phyloP scores from a whole-genome alignment of 1,140 invertebrate species.

The Hypothenemus hampei region DNA sequence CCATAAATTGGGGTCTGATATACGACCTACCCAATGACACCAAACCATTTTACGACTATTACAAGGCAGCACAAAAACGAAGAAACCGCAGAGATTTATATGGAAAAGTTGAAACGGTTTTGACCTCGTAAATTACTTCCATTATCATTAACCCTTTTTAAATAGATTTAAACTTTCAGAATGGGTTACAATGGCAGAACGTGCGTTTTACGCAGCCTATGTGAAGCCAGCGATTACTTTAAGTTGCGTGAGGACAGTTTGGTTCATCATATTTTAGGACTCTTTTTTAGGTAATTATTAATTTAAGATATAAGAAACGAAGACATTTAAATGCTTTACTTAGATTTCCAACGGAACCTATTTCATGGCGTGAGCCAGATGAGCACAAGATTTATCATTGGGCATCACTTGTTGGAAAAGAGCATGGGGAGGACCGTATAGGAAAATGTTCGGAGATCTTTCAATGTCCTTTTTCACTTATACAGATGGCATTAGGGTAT shows the following conservation, averaged over 20 bases:
- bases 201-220: slow-evolving; percentile 52
- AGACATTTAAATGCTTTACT: neutral
- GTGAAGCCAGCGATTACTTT: slow-evolving; percentile 41
- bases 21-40: slow-evolving; percentile 69
- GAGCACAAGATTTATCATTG: slow-evolving; percentile 62
- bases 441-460: slow-evolving; percentile 53
- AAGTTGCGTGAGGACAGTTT: slow-evolving; percentile 24
- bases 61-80: slow-evolving; percentile 43
- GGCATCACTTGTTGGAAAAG: slow-evolving; percentile 54
- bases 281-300: slow-evolving; percentile 37
- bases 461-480: slow-evolving; percentile 63
- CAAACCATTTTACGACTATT: slow-evolving; percentile 49
- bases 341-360: slow-evolving; percentile 55
- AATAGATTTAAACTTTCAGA: slow-evolving; percentile 21
- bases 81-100: slow-evolving; percentile 57
- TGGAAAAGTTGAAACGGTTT: slow-evolving; percentile 61
- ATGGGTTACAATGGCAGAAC: slow-evolving; percentile 44
- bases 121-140: slow-evolving; percentile 58
- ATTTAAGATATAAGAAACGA: no score
- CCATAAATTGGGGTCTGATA: slow-evolving; percentile 70
- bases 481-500: slow-evolving; percentile 68
- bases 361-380: slow-evolving; percentile 58
- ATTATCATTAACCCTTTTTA: neutral
- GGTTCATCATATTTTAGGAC: slow-evolving; percentile 15
- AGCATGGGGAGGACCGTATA: slow-evolving; percentile 31